Evolutionary conservation across 2,888 invertebrate genomes (phyloP).

Genomic region (Lysandra bellargus): DNA sequence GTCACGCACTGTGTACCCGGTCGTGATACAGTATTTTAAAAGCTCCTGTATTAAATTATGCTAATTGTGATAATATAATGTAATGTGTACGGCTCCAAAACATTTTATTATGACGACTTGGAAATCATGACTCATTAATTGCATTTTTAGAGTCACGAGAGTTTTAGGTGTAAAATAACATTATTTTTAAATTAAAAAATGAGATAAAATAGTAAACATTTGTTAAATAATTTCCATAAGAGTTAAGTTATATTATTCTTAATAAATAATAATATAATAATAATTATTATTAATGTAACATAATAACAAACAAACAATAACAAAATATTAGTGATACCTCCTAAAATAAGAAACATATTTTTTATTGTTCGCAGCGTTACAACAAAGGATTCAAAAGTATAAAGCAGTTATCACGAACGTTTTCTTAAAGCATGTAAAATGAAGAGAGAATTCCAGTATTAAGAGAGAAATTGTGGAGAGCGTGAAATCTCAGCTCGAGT

Average conservation of each 20-base stretch:
- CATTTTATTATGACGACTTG: background rate
- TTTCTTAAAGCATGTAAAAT: background rate
- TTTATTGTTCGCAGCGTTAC: too few relatives aligned
- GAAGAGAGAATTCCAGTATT: background rate
- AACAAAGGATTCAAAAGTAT: background rate
- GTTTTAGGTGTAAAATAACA: background rate
- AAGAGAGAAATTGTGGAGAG: background rate
- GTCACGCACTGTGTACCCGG: background rate
- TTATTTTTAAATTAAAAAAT: background rate
- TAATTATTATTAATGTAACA: too few relatives aligned
- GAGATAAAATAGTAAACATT: too few relatives aligned
- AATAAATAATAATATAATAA: too few relatives aligned
- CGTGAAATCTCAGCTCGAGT: background rate
- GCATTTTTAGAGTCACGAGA: background rate
- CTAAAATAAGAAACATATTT: too few relatives aligned
- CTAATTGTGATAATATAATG: slow-evolving; percentile 11
- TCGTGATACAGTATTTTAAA: background rate
- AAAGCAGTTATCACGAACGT: background rate
- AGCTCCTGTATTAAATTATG: background rate
- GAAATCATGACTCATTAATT: background rate
- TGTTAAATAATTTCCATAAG: too few relatives aligned
- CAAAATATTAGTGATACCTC: too few relatives aligned
- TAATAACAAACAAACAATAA: too few relatives aligned
- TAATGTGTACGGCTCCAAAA: background rate
- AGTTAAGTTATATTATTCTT: too few relatives aligned